Conservation (phyloP, 2,888 invertebrate species). For the Oithona nana region DNA sequence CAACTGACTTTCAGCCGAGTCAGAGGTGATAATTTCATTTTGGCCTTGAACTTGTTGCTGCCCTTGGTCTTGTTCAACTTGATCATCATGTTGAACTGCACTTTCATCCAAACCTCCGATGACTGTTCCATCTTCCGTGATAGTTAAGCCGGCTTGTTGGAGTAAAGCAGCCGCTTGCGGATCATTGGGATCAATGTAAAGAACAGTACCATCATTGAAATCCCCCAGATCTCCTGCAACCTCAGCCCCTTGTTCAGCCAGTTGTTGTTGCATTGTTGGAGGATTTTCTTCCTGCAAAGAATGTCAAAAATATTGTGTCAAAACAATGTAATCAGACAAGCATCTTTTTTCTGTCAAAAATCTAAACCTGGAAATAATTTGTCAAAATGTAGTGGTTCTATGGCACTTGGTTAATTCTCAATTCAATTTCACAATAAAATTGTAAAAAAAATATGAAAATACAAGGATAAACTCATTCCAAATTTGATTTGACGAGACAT, state of each 20-base stretch:
- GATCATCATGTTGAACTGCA: no score
- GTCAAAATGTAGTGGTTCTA: no score
- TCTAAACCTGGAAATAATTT: no score
- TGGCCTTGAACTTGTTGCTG: background rate
- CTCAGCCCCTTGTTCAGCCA: background rate
- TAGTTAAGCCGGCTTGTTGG: slow-evolving; percentile 4
- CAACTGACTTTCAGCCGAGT: background rate
- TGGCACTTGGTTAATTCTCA: no score
- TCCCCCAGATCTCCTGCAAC: background rate
- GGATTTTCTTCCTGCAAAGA: no score
- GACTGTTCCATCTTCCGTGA: background rate
- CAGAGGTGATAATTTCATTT: background rate
- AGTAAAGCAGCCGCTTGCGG: slow-evolving; percentile 8
- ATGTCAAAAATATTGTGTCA: no score
- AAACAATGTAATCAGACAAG: no score
- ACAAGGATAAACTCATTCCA: no score
- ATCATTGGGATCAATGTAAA: slow-evolving; percentile 16
- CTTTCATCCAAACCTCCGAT: background rate
- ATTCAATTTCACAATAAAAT: no score
- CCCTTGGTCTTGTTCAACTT: background rate
- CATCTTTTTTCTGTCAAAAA: no score
- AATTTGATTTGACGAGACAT: no score
- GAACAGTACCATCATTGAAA: slow-evolving; percentile 2
- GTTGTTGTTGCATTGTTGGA: background rate
- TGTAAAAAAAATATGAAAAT: no score